Base-by-base conservation (phyloP, 2,888 invertebrate genomes). In the Eupithecia tripunctaria region DNA sequence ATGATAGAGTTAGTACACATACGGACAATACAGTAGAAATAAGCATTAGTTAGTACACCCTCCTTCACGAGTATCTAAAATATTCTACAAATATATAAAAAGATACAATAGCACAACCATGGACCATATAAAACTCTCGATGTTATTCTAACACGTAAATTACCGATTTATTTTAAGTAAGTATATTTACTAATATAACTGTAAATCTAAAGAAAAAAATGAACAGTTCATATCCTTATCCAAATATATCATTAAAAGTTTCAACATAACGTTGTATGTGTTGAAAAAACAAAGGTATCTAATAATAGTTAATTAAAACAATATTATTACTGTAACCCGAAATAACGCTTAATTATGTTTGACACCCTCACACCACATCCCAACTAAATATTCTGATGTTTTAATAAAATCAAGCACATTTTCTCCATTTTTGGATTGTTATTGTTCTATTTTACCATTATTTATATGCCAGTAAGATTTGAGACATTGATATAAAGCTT, bases 141-240 rank as follows among this genome's bases (percentile, higher is more conserved):
- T 91, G 72, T 80, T 87, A 84, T 85, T 87, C 91, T 91, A 93
- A 91, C 89, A 90, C 87, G 88, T 86, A 88, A 86, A 87, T 89
- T 88, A 90, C 90, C 85, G 88, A 87, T 94, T 94, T 93, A 93
- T 94, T 93, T 87, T 86, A 87, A 88, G 89, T 86, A 87, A 88
- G 89, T 92, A 91, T 85, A 86, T 90, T 86, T 86, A 91, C 89
- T 92, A 90, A 86, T 84, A 88, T 88, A 85, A 90, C 86, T 83
- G 89, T 88, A 88, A 84, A 85, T 84, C 85, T 87, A 88, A 89
- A 86, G 88, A 86, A 83, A 84, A 41, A 82, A 84, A 85, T 81
- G 82, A 82, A 85, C 70, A 75, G 79, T 77, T 78, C 79, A 84
- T 81, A 76, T 78, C 51, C 75, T 74, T 80, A 80, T 77, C 78